These are phyloP conservation scores for Callipepla squamata DNA, from an alignment of 2,113 vertebrate species.

Conservation along the genomic window DNA sequence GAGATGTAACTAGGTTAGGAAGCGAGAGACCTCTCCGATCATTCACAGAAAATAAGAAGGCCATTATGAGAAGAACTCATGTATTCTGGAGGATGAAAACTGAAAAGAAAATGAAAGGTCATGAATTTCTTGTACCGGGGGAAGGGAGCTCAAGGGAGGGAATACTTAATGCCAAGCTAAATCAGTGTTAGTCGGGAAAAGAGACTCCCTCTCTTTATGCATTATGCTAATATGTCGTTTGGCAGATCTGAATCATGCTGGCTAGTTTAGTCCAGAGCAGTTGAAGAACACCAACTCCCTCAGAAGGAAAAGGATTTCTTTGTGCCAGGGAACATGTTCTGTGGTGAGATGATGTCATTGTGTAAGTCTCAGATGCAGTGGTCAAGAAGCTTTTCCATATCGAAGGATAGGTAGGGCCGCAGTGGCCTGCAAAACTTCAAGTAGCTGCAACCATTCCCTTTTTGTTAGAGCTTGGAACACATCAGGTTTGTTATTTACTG, in stretches of 20 bases:
- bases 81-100: not conserved
- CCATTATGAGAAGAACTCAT: not conserved
- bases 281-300: conserved; percentile 72
- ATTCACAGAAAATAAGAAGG: not conserved
- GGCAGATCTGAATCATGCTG: conserved; percentile 73
- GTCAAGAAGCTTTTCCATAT: conserved; percentile 12
- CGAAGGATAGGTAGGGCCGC: conserved; percentile 16
- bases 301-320: conserved; percentile 72
- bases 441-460: not conserved
- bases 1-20: not conserved
- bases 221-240: conserved; percentile 69
- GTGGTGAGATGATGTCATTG: conserved; percentile 74
- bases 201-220: conserved; percentile 60
- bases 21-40: not conserved
- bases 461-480: not conserved
- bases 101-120: conserved; percentile 25
- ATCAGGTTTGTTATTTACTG: not conserved
- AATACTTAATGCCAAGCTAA: conserved; percentile 52
- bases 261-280: conserved; percentile 63
- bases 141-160: conserved; percentile 13
- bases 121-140: not conserved
- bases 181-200: conserved; percentile 66
- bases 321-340: conserved; percentile 70
- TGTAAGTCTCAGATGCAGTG: conserved; percentile 22
- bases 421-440: not conserved